Conservation (phyloP, 2,888 invertebrate species). For the Cerceris ruficornis region DNA sequence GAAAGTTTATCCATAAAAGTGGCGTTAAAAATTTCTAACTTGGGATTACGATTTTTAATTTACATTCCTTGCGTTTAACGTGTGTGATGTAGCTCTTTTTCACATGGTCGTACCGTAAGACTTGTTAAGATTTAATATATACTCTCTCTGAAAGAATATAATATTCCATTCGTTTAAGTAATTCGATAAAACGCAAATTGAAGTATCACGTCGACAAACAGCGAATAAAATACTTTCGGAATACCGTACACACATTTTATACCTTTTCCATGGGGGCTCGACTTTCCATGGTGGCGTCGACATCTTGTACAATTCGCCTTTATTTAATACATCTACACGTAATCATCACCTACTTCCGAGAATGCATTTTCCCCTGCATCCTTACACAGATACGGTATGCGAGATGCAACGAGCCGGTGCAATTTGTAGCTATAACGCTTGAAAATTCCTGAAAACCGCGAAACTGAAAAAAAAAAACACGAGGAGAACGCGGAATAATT, state of each 20-base stretch:
- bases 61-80: no score
- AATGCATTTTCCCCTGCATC: conserved; percentile 58
- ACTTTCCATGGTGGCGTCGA: conserved; percentile 64
- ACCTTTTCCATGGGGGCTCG: conserved; percentile 83
- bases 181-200: not conserved
- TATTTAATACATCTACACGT: conserved; percentile 31
- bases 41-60: no score
- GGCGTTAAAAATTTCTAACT: no score
- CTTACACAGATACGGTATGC: conserved; percentile 2
- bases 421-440: not conserved
- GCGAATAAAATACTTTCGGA: not conserved
- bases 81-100: no score
- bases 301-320: conserved; percentile 53
- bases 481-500: conserved; percentile 6
- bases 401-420: conserved; percentile 5
- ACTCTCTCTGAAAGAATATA: no score
- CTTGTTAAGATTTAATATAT: not conserved
- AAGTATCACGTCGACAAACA: not conserved
- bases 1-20: no score
- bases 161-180: not conserved
- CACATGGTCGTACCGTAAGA: not conserved
- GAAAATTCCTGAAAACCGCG: not conserved
- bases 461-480: conserved; percentile 5
- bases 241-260: conserved; percentile 81
- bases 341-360: conserved; percentile 33